Evolutionary conservation across 1,140 invertebrate species (phyloP).

Genomic region (Penaeus japonicus): DNA sequence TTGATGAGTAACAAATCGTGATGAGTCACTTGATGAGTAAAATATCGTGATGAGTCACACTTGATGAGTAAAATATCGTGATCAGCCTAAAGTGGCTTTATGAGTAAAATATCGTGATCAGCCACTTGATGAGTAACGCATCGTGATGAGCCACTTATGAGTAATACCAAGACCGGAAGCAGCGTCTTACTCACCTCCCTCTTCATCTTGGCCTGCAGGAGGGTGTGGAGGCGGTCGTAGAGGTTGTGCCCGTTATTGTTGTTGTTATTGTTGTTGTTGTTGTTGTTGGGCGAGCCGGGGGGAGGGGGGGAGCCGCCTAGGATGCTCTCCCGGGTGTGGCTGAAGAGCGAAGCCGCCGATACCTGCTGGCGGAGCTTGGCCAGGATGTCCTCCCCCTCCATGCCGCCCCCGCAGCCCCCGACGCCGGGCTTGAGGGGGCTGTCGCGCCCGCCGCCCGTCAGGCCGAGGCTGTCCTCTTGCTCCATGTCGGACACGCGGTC

Average conservation of each 20-base stretch:
- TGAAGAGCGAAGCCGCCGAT: constrained; percentile 45
- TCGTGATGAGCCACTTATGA: no score
- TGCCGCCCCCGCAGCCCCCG: constrained; percentile 14
- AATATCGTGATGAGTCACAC: no score
- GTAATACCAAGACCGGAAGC: background rate
- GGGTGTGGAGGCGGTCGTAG: constrained; percentile 53
- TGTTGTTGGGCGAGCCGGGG: constrained; percentile 34
- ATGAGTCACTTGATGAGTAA: no score
- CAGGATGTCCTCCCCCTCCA: constrained; percentile 57
- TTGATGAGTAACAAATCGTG: no score
- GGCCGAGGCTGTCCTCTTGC: constrained; percentile 53
- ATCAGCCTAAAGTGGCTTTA: no score
- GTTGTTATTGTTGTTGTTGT: constrained; percentile 49
- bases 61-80: no score
- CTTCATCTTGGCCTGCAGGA: constrained; percentile 56
- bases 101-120: no score
- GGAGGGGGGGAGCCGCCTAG: constrained; percentile 41
- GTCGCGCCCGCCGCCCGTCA: constrained; percentile 47
- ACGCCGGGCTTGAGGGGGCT: constrained; percentile 44
- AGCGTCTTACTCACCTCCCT: constrained; percentile 38
- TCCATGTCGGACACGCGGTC: constrained; percentile 57
- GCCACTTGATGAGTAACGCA: no score
- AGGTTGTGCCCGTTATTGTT: constrained; percentile 49
- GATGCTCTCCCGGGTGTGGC: constrained; percentile 11
- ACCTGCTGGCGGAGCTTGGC: constrained; percentile 59